Conservation (phyloP, 2,888 invertebrate genomes). For the Cybosia mesomella region DNA sequence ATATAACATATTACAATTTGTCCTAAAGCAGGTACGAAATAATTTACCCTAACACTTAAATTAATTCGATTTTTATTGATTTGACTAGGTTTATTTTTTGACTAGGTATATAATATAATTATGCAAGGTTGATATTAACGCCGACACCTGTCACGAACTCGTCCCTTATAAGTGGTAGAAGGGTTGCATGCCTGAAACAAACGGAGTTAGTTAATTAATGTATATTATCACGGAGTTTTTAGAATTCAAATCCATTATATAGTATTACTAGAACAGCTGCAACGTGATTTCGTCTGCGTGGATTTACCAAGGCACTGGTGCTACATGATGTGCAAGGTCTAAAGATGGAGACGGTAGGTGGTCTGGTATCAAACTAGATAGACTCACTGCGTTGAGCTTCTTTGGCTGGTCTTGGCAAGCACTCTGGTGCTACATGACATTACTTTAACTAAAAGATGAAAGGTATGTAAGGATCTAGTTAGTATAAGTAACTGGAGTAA, state of each 20-base stretch:
- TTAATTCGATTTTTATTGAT: conserved; percentile 49
- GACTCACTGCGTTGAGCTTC: too few species aligned
- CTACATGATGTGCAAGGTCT: too few species aligned
- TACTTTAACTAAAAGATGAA: too few species aligned
- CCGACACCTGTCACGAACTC: conserved; percentile 89
- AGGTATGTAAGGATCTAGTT: too few species aligned
- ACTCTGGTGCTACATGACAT: too few species aligned
- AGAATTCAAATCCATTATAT: background rate
- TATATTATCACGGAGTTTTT: background rate
- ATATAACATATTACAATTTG: conserved; percentile 25
- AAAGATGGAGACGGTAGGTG: too few species aligned
- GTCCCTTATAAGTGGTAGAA: conserved; percentile 89
- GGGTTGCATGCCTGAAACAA: conserved; percentile 88
- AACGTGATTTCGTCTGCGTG: too few species aligned
- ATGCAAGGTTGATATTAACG: conserved; percentile 86
- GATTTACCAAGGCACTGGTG: too few species aligned
- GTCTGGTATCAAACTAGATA: too few species aligned
- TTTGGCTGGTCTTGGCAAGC: too few species aligned
- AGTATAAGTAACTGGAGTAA: too few species aligned
- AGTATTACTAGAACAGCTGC: too few species aligned
- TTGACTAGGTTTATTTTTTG: conserved; percentile 51
- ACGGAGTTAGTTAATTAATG: conserved; percentile 21
- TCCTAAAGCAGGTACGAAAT: conserved; percentile 53
- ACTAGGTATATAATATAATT: conserved; percentile 62
- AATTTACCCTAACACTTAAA: conserved; percentile 44